These are phyloP conservation scores for Cephonodes hylas DNA, from an alignment of 2,888 invertebrate genomes.

Conservation along the genomic window DNA sequence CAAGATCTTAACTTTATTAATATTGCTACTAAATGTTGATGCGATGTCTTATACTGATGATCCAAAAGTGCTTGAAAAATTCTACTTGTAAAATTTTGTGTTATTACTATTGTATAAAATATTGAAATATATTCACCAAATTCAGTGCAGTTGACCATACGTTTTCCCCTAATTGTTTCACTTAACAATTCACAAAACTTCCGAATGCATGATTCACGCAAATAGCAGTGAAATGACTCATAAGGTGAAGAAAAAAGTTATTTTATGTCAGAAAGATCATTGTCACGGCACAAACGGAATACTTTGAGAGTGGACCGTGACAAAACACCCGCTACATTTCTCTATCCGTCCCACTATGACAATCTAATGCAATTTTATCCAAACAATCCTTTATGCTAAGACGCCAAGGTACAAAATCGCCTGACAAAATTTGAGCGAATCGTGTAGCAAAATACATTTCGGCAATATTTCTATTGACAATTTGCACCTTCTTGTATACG, in stretches of 20 bases:
- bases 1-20: no score
- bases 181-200: background rate
- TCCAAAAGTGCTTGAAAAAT: no score
- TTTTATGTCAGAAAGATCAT: slow-evolving; percentile 10
- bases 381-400: background rate
- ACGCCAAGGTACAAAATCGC: background rate
- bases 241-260: background rate
- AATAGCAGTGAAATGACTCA: background rate
- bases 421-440: background rate
- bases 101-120: no score
- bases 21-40: no score
- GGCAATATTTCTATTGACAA: background rate
- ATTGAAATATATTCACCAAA: no score
- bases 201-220: background rate
- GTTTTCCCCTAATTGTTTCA: background rate
- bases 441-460: background rate
- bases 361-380: slow-evolving; percentile 8
- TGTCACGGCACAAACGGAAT: slow-evolving; percentile 8
- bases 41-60: no score
- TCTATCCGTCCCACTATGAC: slow-evolving; percentile 3
- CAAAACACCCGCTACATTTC: slow-evolving; percentile 16
- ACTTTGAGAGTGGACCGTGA: slow-evolving; percentile 12
- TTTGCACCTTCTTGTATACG: slow-evolving; percentile 1
- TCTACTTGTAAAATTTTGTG: no score
- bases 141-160: no score